Evolutionary conservation across 2,888 invertebrate species (phyloP).

Genomic region (Incurvaria masculella): DNA sequence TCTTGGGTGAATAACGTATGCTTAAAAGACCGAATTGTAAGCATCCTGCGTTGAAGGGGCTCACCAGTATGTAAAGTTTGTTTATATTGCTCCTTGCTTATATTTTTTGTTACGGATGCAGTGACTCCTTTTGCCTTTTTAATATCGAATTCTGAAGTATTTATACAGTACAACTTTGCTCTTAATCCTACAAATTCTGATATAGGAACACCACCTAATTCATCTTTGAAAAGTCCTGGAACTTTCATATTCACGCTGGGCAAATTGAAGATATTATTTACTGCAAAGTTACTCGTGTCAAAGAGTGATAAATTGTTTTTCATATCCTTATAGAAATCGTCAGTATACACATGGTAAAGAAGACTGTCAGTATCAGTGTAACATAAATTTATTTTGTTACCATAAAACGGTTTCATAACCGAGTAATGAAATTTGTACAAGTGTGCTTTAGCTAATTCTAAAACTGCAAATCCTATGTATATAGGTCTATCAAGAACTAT

Average conservation of each 20-base stretch:
- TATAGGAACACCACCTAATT: no score
- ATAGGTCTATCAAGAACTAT: constrained; percentile 8
- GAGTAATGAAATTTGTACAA: constrained; percentile 12
- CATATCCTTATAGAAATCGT: constrained; percentile 8
- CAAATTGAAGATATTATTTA: no score
- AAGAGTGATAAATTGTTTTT: no score
- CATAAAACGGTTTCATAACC: constrained; percentile 7
- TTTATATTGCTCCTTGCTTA: no score
- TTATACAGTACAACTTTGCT: no score
- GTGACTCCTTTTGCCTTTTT: not conserved
- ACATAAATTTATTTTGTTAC: constrained; percentile 7
- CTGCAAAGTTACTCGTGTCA: no score
- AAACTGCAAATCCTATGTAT: constrained; percentile 6
- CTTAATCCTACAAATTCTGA: no score
- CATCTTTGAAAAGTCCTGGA: no score
- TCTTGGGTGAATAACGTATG: not conserved
- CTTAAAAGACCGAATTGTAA: not conserved
- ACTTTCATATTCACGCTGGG: no score
- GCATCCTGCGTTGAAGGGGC: no score
- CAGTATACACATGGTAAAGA: no score
- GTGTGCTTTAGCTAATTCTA: constrained; percentile 12
- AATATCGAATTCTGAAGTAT: constrained; percentile 4
- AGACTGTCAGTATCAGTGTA: constrained; percentile 12
- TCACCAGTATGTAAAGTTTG: no score
- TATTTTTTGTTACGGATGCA: not conserved